These are phyloP conservation scores for Pseudonaja textilis DNA, from an alignment of 2,113 vertebrate species.

Conservation along the genomic window DNA sequence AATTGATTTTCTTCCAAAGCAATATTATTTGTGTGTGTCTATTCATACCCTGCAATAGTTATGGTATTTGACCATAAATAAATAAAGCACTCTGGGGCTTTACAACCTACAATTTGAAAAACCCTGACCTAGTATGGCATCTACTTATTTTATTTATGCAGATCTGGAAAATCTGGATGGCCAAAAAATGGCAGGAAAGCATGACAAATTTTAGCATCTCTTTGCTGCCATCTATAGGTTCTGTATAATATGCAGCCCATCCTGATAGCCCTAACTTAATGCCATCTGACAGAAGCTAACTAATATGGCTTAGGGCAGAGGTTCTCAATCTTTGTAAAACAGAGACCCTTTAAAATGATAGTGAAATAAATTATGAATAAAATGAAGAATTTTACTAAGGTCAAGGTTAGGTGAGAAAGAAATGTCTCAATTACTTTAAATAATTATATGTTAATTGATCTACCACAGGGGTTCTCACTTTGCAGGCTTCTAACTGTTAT, in stretches of 20 bases:
- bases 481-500: neutral
- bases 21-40: neutral
- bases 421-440: neutral
- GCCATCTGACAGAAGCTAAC: neutral
- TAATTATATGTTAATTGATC: neutral
- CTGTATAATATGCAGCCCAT: neutral
- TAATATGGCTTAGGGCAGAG: neutral
- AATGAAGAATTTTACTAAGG: neutral
- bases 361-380: neutral
- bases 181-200: neutral
- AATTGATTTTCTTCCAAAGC: neutral
- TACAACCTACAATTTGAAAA: neutral
- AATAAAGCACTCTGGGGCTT: neutral
- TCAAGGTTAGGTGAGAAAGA: neutral
- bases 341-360: neutral
- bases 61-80: neutral
- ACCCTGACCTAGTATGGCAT: neutral
- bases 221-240: neutral
- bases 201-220: neutral
- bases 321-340: neutral
- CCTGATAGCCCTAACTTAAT: neutral
- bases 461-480: neutral
- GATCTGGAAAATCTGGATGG: neutral
- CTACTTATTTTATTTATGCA: neutral
- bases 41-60: neutral